Percentiles rank a stretch among this genome's conserved stretches.
Evolutionary conservation across 2,113 vertebrate species (phyloP).

Genomic region (Euleptes europaea): DNA sequence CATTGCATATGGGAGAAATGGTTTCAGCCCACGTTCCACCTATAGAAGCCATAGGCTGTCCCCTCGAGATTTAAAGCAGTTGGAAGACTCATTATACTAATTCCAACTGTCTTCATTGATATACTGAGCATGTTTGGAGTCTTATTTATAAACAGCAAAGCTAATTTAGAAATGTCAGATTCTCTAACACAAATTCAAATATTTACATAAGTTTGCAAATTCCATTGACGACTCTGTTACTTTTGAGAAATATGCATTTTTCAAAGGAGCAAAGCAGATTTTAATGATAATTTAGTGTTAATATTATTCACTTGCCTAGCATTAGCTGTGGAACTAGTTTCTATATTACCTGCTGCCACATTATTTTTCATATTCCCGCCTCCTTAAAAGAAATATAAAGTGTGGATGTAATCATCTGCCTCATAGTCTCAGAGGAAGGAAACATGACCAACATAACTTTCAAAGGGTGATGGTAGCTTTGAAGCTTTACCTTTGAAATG

Average conservation of each 20-base stretch:
- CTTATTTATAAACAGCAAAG: constrained; percentile 60
- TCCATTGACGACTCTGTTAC: constrained; percentile 45
- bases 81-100: constrained; percentile 33
- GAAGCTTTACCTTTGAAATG: not conserved
- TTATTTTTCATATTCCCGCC: constrained; percentile 41
- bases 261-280: constrained; percentile 52
- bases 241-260: constrained; percentile 60
- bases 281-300: constrained; percentile 56
- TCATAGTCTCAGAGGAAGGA: not conserved
- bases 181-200: constrained; percentile 57
- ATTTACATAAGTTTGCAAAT: constrained; percentile 60
- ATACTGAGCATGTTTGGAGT: not conserved
- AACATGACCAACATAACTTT: not conserved
- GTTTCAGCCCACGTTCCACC: not conserved
- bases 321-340: constrained; percentile 55
- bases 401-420: not conserved
- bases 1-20: not conserved
- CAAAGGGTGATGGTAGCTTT: not conserved
- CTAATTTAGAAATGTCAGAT: constrained; percentile 63
- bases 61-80: constrained; percentile 33
- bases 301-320: constrained; percentile 55
- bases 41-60: constrained; percentile 4
- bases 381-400: constrained; percentile 14
- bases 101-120: constrained; percentile 44
- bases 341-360: constrained; percentile 43